Base-by-base conservation (phyloP, 2,888 invertebrate species). In the Melangyna quadrimaculata region DNA sequence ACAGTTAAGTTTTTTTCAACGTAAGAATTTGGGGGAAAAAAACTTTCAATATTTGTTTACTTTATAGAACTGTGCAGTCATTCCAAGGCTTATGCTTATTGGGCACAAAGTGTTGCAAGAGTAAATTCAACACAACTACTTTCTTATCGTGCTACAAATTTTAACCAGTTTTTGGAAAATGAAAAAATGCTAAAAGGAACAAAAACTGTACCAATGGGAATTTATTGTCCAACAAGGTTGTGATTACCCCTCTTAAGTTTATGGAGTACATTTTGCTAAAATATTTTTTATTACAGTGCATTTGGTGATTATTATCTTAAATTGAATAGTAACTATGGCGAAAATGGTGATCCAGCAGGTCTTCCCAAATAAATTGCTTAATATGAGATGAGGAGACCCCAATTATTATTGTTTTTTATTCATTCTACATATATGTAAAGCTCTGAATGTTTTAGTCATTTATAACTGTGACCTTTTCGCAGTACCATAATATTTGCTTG, bases 61-160 rank as follows among this genome's bases (percentile, higher is more conserved):
- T 0, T 10, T 10, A 9, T 19, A 94, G 94, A 94, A 89, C 88
- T 94, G 53, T 94, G 94, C 88, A 94, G 94, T 86, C 94, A 94
- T 88, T 93, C 94, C 91, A 91, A 94, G 72, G 94, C 94, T 1
- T 94, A 94, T 94, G 91, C 93, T 79, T 94, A 94, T 89, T 94
- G 93, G 90, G 94, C 94, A 0, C 94, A 94, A 88, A 94, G 94
- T 12, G 93, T 92, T 7, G 88, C 90, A 3, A 87, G 88, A 53
- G 88, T 89, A 59, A 89, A 89, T 87, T 87, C 88, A 2, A 45
- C 90, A 88, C 88, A 93, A 90, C 94, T 94, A 82, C 93, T 93
- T 2, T 93, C 94, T 0, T 93, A 94, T 0, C 93, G 93, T 0
- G 93, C 94, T 0, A 93, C 93, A 48, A 93, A 92, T 17, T 94